Percentiles rank a stretch among this genome's conserved stretches.
phyloP scores from a whole-genome alignment of 2,888 invertebrate species.

The Flabesymbios commensalis region DNA sequence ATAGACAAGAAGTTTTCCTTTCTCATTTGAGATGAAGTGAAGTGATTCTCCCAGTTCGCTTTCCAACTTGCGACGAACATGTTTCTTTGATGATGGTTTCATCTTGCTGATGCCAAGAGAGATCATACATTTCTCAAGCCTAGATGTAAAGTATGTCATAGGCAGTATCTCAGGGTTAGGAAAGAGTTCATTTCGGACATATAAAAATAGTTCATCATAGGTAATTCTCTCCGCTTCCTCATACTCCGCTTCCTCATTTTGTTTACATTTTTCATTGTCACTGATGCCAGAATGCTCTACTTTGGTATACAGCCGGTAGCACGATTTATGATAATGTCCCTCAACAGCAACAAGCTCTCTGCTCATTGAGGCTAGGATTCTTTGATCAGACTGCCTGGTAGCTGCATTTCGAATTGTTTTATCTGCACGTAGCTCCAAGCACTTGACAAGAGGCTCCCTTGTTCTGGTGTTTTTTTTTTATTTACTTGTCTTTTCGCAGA shows the following conservation, averaged over 20 bases:
- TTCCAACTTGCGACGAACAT: constrained; percentile 14
- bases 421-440: background rate
- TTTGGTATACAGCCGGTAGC: constrained; percentile 4
- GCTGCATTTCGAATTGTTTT: constrained; percentile 2
- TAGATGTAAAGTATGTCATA: background rate
- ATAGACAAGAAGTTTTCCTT: constrained; percentile 4
- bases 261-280: background rate
- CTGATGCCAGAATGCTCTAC: background rate
- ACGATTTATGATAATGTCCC: constrained; percentile 5
- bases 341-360: constrained; percentile 11
- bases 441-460: background rate
- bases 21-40: background rate
- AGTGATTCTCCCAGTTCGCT: background rate
- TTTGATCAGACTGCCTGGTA: background rate
- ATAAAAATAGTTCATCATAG: background rate
- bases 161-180: background rate
- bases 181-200: constrained; percentile 1
- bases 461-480: background rate
- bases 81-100: constrained; percentile 14
- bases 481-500: constrained; percentile 2
- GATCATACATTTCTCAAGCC: background rate
- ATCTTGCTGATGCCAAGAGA: background rate
- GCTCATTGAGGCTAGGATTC: background rate
- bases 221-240: background rate
- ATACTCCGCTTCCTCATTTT: background rate